These are phyloP conservation scores for Crypturellus tataupa DNA, from an alignment of 2,797 vertebrate species.

Conservation along the genomic window DNA sequence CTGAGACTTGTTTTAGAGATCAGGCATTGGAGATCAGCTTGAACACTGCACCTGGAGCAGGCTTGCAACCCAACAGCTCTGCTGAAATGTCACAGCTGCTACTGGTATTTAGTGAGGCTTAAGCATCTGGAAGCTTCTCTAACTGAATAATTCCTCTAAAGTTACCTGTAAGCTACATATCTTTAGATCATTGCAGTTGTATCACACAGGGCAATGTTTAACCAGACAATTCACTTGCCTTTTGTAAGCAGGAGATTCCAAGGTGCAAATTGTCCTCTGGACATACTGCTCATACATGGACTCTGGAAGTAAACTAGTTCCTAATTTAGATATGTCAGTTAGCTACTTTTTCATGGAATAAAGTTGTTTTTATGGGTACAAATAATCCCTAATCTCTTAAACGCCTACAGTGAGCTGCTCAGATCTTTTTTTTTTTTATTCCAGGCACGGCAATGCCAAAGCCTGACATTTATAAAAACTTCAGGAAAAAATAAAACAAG, in stretches of 20 bases:
- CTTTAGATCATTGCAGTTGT: not conserved
- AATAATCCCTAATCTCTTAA: not conserved
- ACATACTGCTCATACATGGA: not conserved
- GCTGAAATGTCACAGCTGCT: not conserved
- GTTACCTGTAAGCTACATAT: not conserved
- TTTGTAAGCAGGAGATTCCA: not conserved
- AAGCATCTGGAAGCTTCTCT: not conserved
- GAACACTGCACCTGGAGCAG: not conserved
- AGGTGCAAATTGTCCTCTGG: not conserved
- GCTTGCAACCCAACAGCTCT: not conserved
- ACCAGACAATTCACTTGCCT: not conserved
- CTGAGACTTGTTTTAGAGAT: not conserved
- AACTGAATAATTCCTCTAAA: not conserved
- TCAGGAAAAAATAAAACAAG: not conserved
- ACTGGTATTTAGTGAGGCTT: not conserved
- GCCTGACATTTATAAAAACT: not conserved
- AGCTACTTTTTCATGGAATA: not conserved
- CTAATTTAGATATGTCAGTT: not conserved
- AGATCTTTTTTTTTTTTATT: too few relatives aligned
- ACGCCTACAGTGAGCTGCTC: not conserved
- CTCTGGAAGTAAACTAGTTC: not conserved
- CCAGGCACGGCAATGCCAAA: not conserved
- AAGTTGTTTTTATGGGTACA: rapidly evolving
- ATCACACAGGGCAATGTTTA: not conserved
- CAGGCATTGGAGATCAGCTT: not conserved